Evolutionary conservation across 2,797 vertebrate species (phyloP).

Genomic region (Rachycentron canadum): DNA sequence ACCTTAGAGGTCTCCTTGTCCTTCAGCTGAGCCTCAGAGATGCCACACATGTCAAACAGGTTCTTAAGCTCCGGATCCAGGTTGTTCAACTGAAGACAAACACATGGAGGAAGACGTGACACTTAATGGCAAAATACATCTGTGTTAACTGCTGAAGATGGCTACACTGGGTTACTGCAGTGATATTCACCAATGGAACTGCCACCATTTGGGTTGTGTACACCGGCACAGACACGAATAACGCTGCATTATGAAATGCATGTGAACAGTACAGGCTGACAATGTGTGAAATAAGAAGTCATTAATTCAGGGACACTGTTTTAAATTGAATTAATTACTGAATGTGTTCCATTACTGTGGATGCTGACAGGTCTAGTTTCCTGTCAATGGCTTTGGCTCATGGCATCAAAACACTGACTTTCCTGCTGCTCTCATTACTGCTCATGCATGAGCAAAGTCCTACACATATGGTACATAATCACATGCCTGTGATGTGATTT

Average conservation of each 20-base stretch:
- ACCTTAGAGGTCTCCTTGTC: constrained; percentile 99
- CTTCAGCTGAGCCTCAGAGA: constrained; percentile 97
- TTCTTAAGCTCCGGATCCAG: constrained; percentile 98
- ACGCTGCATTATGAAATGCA: neutral
- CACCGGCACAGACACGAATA: neutral
- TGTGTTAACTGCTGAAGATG: neutral
- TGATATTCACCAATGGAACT: neutral
- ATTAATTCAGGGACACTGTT: neutral
- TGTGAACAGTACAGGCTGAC: neutral
- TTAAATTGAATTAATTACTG: neutral
- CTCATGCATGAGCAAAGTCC: neutral
- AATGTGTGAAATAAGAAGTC: neutral
- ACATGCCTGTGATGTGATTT: neutral
- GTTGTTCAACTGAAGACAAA: constrained; percentile 92
- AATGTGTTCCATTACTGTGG: neutral
- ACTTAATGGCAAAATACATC: neutral
- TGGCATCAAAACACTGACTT: neutral
- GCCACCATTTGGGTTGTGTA: neutral
- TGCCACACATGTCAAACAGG: constrained; percentile 97
- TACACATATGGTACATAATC: neutral
- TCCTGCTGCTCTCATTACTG: neutral
- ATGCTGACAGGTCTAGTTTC: neutral
- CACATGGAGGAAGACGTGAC: neutral
- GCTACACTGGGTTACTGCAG: neutral
- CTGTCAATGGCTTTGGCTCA: neutral